phyloP scores from a whole-genome alignment of 2,797 vertebrate genomes.

The Protosalanx chinensis region DNA sequence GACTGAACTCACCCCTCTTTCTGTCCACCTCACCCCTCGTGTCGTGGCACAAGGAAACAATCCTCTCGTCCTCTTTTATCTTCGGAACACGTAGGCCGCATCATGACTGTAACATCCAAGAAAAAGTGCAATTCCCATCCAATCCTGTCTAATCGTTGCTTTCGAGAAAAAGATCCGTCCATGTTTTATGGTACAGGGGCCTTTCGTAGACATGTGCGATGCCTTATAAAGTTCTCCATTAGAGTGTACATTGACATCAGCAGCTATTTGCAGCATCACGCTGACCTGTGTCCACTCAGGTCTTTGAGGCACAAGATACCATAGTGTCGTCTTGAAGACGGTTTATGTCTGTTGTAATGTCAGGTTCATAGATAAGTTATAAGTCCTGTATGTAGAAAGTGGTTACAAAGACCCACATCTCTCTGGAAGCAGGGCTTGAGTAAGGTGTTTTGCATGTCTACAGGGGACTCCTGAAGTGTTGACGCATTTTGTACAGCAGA shows the following conservation, averaged over 20 bases:
- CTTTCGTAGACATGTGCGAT: slow-evolving; percentile 59
- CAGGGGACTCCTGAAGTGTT: slow-evolving; percentile 64
- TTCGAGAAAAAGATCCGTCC: slow-evolving; percentile 27
- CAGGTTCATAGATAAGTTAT: slow-evolving; percentile 18
- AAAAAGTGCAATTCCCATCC: slow-evolving; percentile 79
- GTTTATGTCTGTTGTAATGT: slow-evolving; percentile 23
- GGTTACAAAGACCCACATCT: slow-evolving; percentile 22
- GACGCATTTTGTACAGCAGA: slow-evolving; percentile 81
- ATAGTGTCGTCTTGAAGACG: slow-evolving; percentile 34
- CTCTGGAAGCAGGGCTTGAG: slow-evolving; percentile 36
- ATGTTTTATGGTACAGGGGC: slow-evolving; percentile 51
- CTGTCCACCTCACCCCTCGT: slow-evolving; percentile 29
- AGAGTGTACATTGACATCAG: slow-evolving; percentile 36
- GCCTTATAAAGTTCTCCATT: slow-evolving; percentile 57
- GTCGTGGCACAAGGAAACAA: slow-evolving; percentile 59
- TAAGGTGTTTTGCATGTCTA: slow-evolving; percentile 75
- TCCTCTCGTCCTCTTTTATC: slow-evolving; percentile 18
- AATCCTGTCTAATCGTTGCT: slow-evolving; percentile 45
- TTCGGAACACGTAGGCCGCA: slow-evolving; percentile 44
- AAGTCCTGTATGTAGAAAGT: slow-evolving; percentile 18
- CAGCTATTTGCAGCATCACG: slow-evolving; percentile 47
- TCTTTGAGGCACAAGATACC: slow-evolving; percentile 47
- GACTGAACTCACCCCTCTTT: slow-evolving; percentile 37
- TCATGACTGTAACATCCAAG: slow-evolving; percentile 64
- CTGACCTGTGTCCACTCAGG: slow-evolving; percentile 61